Base-by-base conservation (phyloP, 2,888 invertebrate genomes). In the Polydrusus cervinus region DNA sequence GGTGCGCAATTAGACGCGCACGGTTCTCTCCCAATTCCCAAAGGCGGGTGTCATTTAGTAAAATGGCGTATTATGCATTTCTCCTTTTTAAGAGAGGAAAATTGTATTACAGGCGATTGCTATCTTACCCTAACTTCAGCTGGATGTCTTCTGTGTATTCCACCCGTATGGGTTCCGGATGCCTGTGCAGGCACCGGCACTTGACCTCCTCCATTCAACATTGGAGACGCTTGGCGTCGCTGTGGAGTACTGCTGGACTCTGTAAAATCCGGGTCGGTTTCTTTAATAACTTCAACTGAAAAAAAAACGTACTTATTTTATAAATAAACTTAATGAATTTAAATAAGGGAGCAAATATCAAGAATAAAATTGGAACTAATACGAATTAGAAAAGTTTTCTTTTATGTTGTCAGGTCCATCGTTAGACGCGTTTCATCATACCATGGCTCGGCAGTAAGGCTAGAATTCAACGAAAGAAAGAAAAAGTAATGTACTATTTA, bases 211-310 rank as follows among this genome's bases (percentile, higher is more conserved):
- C 85, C 85, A 82, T 85, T 86, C 78, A 83, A 85, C 84, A 87
- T 87, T 51, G 69, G 55, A 40, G 68, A 62, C 47, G 67, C 11
- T 10, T 55, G 34, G 8, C 51, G 38, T 16, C 65, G 45, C n/a
- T 13, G 13, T n/a, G 16, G 40, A 16, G 6, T 18, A 53, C 18
- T 70, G 53, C 67, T 80, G 80, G 82, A 80, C 81, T 84, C 83
- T 84, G 80, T 82, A 78, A 88, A 88, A 80, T 89, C 87, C 85
- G 91, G 91, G 86, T 92, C 93, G 81, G 90, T 90, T 82, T 90
- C 89, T 64, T 75, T 68, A 84, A 93, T 92, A 86, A 92, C 92
- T 85, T 93, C 93, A 89, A 93, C 95, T 95, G 88, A 14, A 87
- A 86, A 49, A 65, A 76, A 78, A 8, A 40, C 5, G 5, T 11